Conservation (phyloP, 2,797 vertebrate species). For the Argyrosomus regius region DNA sequence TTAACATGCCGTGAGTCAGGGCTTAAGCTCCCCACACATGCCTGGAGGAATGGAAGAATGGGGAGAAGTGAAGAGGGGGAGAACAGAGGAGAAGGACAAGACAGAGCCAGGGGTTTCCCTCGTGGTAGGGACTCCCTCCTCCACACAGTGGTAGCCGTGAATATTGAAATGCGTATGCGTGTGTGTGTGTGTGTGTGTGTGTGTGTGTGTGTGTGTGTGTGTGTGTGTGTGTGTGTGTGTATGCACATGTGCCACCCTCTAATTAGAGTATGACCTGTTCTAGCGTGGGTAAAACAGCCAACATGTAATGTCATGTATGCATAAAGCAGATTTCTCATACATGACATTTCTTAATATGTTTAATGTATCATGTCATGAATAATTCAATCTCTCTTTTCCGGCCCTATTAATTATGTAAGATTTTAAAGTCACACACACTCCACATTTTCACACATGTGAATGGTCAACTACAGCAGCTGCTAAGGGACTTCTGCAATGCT, state of each 20-base stretch:
- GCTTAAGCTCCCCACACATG: conserved; percentile 80
- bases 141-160: neutral
- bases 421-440: conserved; percentile 29
- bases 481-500: neutral
- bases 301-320: conserved; percentile 39
- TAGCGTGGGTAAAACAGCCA: conserved; percentile 18
- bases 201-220: conserved; percentile 3
- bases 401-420: conserved; percentile 46
- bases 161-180: neutral
- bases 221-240: neutral
- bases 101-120: conserved; percentile 70
- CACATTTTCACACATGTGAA: conserved; percentile 14
- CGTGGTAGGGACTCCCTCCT: conserved; percentile 53
- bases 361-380: conserved; percentile 48
- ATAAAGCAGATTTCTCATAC: conserved; percentile 13
- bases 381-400: conserved; percentile 30
- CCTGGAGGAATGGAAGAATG: conserved; percentile 66
- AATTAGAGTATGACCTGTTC: conserved; percentile 19
- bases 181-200: conserved; percentile 1
- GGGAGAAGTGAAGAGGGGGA: conserved; percentile 11
- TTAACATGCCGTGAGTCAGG: conserved; percentile 87
- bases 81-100: conserved; percentile 52
- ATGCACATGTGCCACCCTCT: neutral
- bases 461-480: conserved; percentile 19
- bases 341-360: conserved; percentile 35